These are phyloP conservation scores for Pecten maximus DNA, from an alignment of 2,888 invertebrate species.

Conservation along the genomic window DNA sequence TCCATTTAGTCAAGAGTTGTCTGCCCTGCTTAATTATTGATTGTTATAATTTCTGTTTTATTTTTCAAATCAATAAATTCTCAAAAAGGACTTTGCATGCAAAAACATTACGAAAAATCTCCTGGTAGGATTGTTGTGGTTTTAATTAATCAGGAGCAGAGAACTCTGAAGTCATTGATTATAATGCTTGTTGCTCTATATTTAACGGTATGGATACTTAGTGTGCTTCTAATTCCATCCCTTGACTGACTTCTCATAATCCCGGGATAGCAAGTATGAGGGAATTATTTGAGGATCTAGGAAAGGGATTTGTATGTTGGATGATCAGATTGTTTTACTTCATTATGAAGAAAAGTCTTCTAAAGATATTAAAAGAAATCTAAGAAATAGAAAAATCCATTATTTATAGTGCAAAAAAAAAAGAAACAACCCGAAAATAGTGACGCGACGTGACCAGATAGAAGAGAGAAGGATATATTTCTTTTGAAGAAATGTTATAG, in stretches of 20 bases:
- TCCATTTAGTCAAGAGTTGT: background rate
- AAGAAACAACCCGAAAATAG: background rate
- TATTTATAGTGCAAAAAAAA: background rate
- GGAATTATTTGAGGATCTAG: background rate
- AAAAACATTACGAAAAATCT: background rate
- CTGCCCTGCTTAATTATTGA: background rate
- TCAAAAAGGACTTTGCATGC: background rate
- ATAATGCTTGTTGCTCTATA: background rate
- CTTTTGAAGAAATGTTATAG: background rate
- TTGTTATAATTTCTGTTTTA: background rate
- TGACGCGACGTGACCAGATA: background rate
- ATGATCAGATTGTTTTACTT: background rate
- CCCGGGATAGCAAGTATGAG: background rate
- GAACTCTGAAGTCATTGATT: background rate
- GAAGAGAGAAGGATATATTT: background rate
- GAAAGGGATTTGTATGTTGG: background rate
- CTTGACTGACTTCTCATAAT: background rate
- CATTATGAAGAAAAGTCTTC: background rate
- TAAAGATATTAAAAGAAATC: background rate
- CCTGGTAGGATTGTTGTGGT: background rate
- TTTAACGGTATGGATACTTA: background rate
- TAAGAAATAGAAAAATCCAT: background rate
- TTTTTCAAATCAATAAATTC: background rate
- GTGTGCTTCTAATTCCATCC: conserved; percentile 33
- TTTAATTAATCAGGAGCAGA: background rate